Evolutionary conservation across 2,797 vertebrate genomes (phyloP).

Genomic region (Bufotes viridis): DNA sequence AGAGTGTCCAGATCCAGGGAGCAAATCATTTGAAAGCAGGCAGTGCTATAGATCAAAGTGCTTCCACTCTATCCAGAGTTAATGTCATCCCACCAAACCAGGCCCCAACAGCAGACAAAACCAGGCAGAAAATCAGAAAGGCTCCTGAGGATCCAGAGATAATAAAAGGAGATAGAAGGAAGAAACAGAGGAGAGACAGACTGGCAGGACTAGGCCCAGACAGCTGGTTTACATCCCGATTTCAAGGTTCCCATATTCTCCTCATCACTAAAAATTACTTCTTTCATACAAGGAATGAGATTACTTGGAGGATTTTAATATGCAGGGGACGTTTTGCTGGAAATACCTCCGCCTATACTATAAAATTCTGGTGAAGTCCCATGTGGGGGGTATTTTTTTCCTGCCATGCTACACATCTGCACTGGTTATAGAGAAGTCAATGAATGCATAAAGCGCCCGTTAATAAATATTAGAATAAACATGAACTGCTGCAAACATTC

Average conservation of each 20-base stretch:
- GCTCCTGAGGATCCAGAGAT: conserved; percentile 83
- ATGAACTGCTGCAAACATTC: background rate
- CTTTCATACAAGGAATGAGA: conserved; percentile 60
- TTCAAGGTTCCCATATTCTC: conserved; percentile 73
- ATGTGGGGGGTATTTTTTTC: background rate
- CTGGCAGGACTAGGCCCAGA: conserved; percentile 71
- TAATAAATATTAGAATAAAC: background rate
- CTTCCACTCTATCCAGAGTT: conserved; percentile 76
- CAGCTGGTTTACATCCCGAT: conserved; percentile 76
- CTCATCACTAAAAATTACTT: conserved; percentile 74
- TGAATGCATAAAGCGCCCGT: background rate
- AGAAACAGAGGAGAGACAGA: conserved; percentile 78
- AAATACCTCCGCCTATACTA: background rate
- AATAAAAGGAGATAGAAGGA: conserved; percentile 78
- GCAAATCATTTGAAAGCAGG: conserved; percentile 89
- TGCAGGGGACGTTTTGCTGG: conserved; percentile 4
- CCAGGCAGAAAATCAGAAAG: conserved; percentile 79
- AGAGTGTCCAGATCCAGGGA: conserved; percentile 84
- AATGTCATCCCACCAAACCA: conserved; percentile 76
- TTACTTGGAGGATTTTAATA: conserved; percentile 12
- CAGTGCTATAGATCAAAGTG: conserved; percentile 91
- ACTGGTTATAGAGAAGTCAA: background rate
- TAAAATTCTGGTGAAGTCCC: background rate
- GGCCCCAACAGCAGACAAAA: conserved; percentile 74
- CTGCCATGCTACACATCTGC: background rate